phyloP scores from a whole-genome alignment of 2,113 vertebrate species.

The Gobiocypris rarus region DNA sequence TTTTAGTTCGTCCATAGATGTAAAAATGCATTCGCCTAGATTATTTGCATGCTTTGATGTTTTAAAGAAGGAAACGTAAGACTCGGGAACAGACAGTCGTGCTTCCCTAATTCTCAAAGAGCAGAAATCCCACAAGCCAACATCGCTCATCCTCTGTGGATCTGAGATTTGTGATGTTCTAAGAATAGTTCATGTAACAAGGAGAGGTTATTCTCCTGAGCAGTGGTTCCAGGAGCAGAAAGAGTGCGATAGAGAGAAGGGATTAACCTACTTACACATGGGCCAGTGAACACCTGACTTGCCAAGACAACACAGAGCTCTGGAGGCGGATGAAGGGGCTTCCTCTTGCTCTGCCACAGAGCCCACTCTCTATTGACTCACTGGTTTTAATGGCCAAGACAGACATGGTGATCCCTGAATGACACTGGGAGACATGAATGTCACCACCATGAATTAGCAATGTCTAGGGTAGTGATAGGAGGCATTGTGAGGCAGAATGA shows the following conservation, averaged over 20 bases:
- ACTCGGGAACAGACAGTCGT: not conserved
- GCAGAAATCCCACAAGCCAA: conserved; percentile 34
- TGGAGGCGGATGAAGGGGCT: conserved; percentile 38
- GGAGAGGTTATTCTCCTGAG: conserved; percentile 54
- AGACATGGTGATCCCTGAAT: not conserved
- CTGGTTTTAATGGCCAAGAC: not conserved
- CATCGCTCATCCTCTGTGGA: conserved; percentile 41
- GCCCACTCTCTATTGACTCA: not conserved
- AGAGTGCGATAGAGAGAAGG: conserved; percentile 40
- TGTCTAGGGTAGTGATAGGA: conserved; percentile 34
- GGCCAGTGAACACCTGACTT: conserved; percentile 58
- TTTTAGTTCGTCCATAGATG: not conserved
- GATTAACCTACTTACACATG: conserved; percentile 65
- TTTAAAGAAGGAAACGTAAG: not conserved
- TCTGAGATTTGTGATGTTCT: conserved; percentile 57
- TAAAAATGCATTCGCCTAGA: not conserved
- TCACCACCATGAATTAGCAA: conserved; percentile 34
- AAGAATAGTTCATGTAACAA: conserved; percentile 61
- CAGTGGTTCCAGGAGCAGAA: conserved; percentile 45
- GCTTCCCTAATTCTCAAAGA: not conserved
- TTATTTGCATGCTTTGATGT: conserved; percentile 9
- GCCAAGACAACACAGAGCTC: conserved; percentile 36
- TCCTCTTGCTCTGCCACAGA: conserved; percentile 20
- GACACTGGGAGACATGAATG: conserved; percentile 27
- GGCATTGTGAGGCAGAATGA: conserved; percentile 21